Evolutionary conservation across 2,888 invertebrate species (phyloP).

Genomic region (Synergus gifuensis): DNA sequence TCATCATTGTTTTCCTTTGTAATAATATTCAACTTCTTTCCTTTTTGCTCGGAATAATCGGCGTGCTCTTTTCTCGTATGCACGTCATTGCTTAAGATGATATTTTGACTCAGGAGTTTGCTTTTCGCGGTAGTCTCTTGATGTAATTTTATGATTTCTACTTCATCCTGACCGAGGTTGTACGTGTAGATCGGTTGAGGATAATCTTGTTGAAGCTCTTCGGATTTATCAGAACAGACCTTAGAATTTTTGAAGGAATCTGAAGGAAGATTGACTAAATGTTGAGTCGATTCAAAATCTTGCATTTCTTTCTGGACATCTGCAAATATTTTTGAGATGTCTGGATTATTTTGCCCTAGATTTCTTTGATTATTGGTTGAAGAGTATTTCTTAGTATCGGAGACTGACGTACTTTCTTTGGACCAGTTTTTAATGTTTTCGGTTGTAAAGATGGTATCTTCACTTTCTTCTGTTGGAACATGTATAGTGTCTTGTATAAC

Average conservation of each 20-base stretch:
- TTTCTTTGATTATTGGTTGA: not conserved
- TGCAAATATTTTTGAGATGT: not conserved
- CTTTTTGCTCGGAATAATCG: slow-evolving; percentile 53
- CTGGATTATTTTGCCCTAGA: not conserved
- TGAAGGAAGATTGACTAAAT: not conserved
- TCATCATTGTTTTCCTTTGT: slow-evolving; percentile 67
- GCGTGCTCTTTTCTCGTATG: slow-evolving; percentile 54
- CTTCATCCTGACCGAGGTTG: slow-evolving; percentile 76
- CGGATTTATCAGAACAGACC: slow-evolving; percentile 58
- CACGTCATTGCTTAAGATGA: slow-evolving; percentile 43
- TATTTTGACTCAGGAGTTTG: not conserved
- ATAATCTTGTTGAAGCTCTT: slow-evolving; percentile 76
- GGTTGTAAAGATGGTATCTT: not conserved
- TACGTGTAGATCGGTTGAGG: slow-evolving; percentile 70
- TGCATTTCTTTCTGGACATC: not conserved
- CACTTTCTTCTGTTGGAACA: not conserved
- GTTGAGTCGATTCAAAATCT: not conserved
- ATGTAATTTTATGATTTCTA: slow-evolving; percentile 78
- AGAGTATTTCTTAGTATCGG: not conserved
- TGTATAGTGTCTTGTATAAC: not conserved
- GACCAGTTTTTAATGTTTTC: not conserved
- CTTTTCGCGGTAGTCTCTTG: slow-evolving; percentile 58
- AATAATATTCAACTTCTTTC: slow-evolving; percentile 63
- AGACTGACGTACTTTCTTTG: not conserved
- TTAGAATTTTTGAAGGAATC: not conserved